Conservation (phyloP, 1,140 invertebrate genomes). For the Trypoxylus dichotomus region DNA sequence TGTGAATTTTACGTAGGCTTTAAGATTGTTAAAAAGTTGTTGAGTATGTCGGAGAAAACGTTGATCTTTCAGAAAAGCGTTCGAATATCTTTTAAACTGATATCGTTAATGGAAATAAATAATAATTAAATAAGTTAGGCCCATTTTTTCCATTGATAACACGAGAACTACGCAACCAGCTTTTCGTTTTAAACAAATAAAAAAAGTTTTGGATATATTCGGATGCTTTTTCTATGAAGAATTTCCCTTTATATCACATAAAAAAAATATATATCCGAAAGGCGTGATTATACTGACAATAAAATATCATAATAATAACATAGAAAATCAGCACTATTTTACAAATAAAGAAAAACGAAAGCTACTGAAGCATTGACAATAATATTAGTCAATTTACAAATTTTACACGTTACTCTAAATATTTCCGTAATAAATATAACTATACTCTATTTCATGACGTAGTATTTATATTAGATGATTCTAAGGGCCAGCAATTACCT, state of each 20-base stretch:
- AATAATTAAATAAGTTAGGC: neutral
- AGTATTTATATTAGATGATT: constrained; percentile 2
- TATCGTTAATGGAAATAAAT: neutral
- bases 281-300: neutral
- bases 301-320: neutral
- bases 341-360: neutral
- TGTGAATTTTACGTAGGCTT: neutral
- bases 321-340: neutral
- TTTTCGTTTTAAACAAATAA: neutral
- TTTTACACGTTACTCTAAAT: neutral
- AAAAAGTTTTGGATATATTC: neutral
- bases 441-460: too few species aligned
- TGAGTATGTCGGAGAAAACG: neutral
- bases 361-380: neutral
- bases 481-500: neutral
- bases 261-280: too few species aligned
- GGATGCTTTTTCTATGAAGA: neutral
- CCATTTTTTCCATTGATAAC: neutral
- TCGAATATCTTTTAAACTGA: neutral
- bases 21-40: neutral
- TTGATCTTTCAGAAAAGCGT: neutral
- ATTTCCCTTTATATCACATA: neutral
- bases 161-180: too few species aligned
- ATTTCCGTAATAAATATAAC: neutral
- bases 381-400: neutral